Evolutionary conservation across 2,888 invertebrate genomes (phyloP).

Genomic region (Pristionchus maxplancki): DNA sequence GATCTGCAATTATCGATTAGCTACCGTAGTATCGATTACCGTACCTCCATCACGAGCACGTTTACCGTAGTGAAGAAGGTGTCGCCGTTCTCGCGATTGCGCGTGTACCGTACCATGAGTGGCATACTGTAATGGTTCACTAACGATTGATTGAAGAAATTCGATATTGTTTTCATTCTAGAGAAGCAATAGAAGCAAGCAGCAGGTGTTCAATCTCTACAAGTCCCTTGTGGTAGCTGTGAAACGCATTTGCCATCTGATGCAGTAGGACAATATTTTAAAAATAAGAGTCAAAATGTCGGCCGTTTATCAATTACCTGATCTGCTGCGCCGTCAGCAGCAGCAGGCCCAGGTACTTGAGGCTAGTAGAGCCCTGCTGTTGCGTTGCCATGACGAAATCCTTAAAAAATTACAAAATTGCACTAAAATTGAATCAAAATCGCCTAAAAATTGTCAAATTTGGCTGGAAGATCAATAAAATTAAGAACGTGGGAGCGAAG

Average conservation of each 20-base stretch:
- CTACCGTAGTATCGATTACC: background rate
- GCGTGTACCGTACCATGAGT: slow-evolving; percentile 72
- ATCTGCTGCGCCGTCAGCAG: slow-evolving; percentile 74
- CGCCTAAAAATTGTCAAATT: background rate
- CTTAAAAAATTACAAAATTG: background rate
- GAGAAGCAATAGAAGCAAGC: too few species aligned
- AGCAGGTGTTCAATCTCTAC: too few species aligned
- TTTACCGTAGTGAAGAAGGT: slow-evolving; percentile 76
- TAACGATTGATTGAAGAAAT: slow-evolving; percentile 23
- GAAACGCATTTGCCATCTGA: background rate
- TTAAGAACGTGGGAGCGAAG: background rate
- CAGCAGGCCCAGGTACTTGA: slow-evolving; percentile 71
- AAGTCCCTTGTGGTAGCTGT: background rate
- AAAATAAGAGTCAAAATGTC: background rate
- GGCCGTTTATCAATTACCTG: slow-evolving; percentile 57
- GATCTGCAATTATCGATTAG: slow-evolving; percentile 19
- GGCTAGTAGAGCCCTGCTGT: slow-evolving; percentile 49
- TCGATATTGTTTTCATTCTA: too few species aligned
- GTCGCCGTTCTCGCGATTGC: slow-evolving; percentile 66
- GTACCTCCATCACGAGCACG: slow-evolving; percentile 76
- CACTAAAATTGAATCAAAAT: background rate
- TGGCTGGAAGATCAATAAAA: background rate
- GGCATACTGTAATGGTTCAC: slow-evolving; percentile 71
- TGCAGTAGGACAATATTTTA: background rate
- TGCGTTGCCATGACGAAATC: slow-evolving; percentile 17